Evolutionary conservation across 2,113 vertebrate species (phyloP), one percentile per base, ranked within the genome.

Genomic region (Chamaea fasciata): DNA sequence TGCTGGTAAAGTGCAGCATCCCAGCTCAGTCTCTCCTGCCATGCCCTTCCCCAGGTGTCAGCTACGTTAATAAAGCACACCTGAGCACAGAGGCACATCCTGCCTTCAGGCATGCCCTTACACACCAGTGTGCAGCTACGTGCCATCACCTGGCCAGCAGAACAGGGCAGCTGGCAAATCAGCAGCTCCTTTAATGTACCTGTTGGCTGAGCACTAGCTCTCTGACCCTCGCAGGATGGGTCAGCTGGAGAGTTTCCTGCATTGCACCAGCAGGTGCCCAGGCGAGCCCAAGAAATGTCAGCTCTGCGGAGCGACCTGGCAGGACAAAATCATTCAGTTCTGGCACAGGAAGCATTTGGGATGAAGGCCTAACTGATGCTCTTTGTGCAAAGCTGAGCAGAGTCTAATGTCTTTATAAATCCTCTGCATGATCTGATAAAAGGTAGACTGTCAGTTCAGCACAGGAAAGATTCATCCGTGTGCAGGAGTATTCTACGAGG

Each of bases 11-110:
- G 30, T 64, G 44, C 19, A n/a, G 6, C 41, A 24, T 9, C 26
- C 39, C 33, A 14, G 3, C 31, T 71, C 49, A 59, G 5, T 30
- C 35, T 82, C 41, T 35, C 44, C 37, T 68, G 31, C 44, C 42
- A 4, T 68, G 42, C 11, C 24, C 11, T 80, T 55, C 10, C 24
- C 42, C 18, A 19, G 11, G 22, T 31, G 31, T 33, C 33, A 73
- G 18, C 41, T 33, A 5, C 0, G 0, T 49, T 1, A 0, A n/a
- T 46, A 30, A n/a, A 75, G 19, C 31, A 55, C 2, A 1, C 17
- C 15, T 24, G 47, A 49, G 50, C 60, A 44, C 10, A 1, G 42
- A 82, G n/a, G 17, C 22, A 14, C 33, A 19, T 49, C 33, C 22
- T 52, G 52, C 41, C 55, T 52, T 52, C 46, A 17, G 24, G 7